Evolutionary conservation across 2,113 vertebrate genomes (phyloP), one percentile per base, ranked within the genome.

Genomic region (Brevimyrus niger): DNA sequence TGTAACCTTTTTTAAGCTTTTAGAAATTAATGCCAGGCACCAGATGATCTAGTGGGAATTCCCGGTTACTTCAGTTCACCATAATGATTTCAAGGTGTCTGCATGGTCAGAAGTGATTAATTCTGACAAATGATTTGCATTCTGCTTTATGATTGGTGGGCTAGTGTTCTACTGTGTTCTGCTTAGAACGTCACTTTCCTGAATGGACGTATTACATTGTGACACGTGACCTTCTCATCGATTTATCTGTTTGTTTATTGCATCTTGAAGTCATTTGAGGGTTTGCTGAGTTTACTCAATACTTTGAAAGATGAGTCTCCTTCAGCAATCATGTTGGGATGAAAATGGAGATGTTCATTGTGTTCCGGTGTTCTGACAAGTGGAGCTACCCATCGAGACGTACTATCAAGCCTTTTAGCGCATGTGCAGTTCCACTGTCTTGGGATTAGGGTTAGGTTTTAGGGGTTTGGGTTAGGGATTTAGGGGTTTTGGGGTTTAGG

Each of bases 291-390:
- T 13, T 69, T 31, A 31, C 61, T 31, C 27, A 31, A 4, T 69
- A 69, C n/a, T 31, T 4, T 69, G 61, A 31, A 69, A 69, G 61
- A 69, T 31, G 61, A 69, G 61, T 4, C 10, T 19, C 10, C 61
- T 69, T 69, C 10, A 89, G 89, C 51, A 47, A 53, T 91, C 88
- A 90, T 51, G 82, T 4, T 65, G 69, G 46, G 88, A 88, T 84
- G 80, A 87, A 89, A 88, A 83, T 27, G 58, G 47, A 82, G 83
- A 51, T 80, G 11, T 88, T 90, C 89, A 80, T 73, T 47, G 21
- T 58, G 90, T 88, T 91, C 88, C 73, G 48, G n/a, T n/a, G n/a
- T n/a, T n/a, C n/a, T n/a, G n/a, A n/a, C n/a, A n/a, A n/a, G n/a
- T n/a, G n/a, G n/a, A n/a, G n/a, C n/a, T n/a, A n/a, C n/a, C n/a